These are phyloP conservation scores for Cacoxenus indagator DNA, from an alignment of 2,888 invertebrate species.

Conservation along the genomic window DNA sequence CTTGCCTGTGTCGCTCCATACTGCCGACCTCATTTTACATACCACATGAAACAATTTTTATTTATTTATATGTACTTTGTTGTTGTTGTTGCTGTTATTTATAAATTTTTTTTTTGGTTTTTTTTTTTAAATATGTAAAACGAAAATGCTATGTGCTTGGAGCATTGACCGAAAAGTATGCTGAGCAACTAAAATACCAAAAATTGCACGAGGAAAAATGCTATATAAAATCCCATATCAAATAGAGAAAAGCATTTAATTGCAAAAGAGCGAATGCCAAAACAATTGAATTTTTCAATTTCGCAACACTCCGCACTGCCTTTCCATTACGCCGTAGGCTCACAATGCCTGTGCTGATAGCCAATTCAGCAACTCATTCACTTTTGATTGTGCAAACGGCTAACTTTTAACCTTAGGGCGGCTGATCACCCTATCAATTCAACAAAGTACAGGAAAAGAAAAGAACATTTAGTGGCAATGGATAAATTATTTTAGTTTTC, in stretches of 20 bases:
- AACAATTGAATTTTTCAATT: too few relatives aligned
- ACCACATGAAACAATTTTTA: slow-evolving; percentile 7
- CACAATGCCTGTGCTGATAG: too few relatives aligned
- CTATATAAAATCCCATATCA: not conserved
- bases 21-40: slow-evolving; percentile 14
- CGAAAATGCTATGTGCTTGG: slow-evolving; percentile 1
- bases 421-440: too few relatives aligned
- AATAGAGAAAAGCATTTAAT: not conserved
- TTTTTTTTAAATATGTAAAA: not conserved
- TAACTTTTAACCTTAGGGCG: too few relatives aligned
- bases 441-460: too few relatives aligned
- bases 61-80: not conserved
- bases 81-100: not conserved
- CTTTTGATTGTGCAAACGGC: too few relatives aligned
- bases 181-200: not conserved
- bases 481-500: too few relatives aligned
- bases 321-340: too few relatives aligned
- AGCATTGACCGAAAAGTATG: slow-evolving; percentile 17
- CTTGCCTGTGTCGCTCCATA: not conserved
- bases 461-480: too few relatives aligned
- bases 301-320: too few relatives aligned
- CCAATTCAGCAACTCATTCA: too few relatives aligned
- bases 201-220: not conserved
- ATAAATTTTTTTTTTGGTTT: not conserved
- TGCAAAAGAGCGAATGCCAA: not conserved